phyloP scores from a whole-genome alignment of 2,797 vertebrate genomes.

The Trachops cirrhosus region DNA sequence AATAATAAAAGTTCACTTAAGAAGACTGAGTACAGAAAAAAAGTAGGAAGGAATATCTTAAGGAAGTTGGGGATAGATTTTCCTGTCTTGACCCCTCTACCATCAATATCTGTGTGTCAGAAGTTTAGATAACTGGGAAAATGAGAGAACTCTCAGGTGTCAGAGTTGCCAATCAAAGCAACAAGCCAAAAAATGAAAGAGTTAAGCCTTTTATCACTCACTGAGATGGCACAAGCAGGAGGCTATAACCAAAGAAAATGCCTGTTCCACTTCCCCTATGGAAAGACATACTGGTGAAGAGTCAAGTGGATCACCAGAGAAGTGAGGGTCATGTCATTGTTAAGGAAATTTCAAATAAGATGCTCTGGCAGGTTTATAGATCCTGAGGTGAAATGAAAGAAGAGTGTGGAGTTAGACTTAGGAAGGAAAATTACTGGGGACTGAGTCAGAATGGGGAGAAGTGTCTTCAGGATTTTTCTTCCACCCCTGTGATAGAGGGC shows the following conservation, averaged over 20 bases:
- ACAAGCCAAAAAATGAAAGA: not conserved
- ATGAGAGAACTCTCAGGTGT: not conserved
- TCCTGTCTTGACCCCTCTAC: fast-evolving
- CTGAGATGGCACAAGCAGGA: not conserved
- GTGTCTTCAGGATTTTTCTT: not conserved
- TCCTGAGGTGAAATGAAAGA: not conserved
- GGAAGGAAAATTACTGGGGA: not conserved
- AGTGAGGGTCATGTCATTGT: not conserved
- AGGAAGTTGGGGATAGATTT: not conserved
- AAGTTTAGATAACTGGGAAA: not conserved
- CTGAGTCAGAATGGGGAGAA: not conserved
- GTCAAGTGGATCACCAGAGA: not conserved
- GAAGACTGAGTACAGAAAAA: not conserved
- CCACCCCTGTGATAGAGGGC: fast-evolving
- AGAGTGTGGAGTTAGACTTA: fast-evolving
- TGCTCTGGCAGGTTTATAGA: not conserved
- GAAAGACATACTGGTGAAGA: not conserved
- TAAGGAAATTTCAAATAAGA: not conserved
- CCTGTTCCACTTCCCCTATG: not conserved
- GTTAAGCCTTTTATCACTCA: not conserved
- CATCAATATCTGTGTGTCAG: not conserved
- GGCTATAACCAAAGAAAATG: not conserved
- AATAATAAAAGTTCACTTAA: not conserved
- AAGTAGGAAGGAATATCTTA: not conserved
- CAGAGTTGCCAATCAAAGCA: not conserved